Base-by-base conservation (phyloP, 30 jellyfish, hydroid and myxozoan species). In the Catostylus mosaicus region DNA sequence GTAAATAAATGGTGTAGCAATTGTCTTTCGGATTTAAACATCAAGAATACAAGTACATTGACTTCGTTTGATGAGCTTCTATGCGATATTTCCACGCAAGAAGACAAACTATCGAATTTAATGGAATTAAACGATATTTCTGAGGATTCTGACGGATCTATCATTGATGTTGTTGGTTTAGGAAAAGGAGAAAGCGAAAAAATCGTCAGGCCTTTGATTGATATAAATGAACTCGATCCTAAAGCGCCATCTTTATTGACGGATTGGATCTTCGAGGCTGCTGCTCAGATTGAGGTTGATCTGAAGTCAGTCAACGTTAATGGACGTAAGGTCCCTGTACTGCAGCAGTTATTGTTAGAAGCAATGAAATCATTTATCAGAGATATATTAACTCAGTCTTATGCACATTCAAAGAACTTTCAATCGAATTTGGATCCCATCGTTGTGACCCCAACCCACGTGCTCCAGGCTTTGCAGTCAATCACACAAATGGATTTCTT, bases 211-310 rank as follows among this genome's bases (percentile, higher is more conserved):
- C 20, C 79, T 11, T 56, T 46, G 56, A 38, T 57, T 36, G 88
- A 75, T 34, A 35, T 60, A 31, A 32, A 68, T 12, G 61, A 77
- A 20, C 19, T 78, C 24, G 83, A 87, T 2, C 61, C 88, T 22
- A 59, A 24, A 33, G 37, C 78, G 1, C 34, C 86, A 56, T 60
- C 86, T 27, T 46, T 30, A 20, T 76, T 43, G 40, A 52, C 77
- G 1, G 97, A 88, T 30, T 94, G 99, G 99, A 67, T 94, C 4
- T 94, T 47, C 62, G 89, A 88, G 68, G 86, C 92, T 62, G 96
- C 94, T 6, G 87, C 84, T 47, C 90, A 77, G 52, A 78, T 94
- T 35, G 92, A 80, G 87, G 82, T 94, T 30, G 95, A 84, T 48
- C 74, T 94, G 29, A 91, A 90, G 14, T 38, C 94, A 30, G 38